These are phyloP conservation scores for Pampusana beccarii DNA, from an alignment of 2,113 vertebrate species.

Conservation along the genomic window DNA sequence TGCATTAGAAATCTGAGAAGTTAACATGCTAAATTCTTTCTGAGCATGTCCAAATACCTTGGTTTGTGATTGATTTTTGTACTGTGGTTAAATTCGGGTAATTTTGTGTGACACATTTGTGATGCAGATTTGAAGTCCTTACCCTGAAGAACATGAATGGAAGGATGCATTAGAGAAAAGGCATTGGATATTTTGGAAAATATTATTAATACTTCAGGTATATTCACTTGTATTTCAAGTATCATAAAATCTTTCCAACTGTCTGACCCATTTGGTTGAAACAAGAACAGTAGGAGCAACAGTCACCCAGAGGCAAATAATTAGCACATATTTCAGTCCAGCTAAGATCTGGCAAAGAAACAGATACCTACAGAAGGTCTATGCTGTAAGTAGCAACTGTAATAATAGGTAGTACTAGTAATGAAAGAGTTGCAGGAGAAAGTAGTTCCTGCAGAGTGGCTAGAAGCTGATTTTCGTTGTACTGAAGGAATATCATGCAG, in stretches of 20 bases:
- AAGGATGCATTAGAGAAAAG: not conserved
- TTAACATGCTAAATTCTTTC: not conserved
- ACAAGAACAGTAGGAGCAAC: not conserved
- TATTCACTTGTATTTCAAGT: not conserved
- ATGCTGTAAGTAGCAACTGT: not conserved
- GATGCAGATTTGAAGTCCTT: not conserved
- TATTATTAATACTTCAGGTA: not conserved
- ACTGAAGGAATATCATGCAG: not conserved
- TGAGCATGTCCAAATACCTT: not conserved
- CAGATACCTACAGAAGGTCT: not conserved
- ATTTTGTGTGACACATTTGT: not conserved
- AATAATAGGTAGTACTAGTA: not conserved
- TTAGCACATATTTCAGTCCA: slow-evolving; percentile 23
- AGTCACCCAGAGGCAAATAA: slow-evolving; percentile 17
- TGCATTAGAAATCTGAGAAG: not conserved
- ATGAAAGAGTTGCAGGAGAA: not conserved
- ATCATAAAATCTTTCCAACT: not conserved
- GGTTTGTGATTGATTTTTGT: not conserved
- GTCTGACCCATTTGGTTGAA: not conserved
- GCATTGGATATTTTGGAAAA: not conserved
- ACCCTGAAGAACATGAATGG: not conserved
- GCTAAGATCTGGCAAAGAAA: slow-evolving; percentile 30
- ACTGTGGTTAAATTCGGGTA: not conserved
- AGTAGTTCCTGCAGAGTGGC: not conserved
- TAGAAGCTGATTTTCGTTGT: not conserved